Evolutionary conservation across 2,797 vertebrate species (phyloP), one percentile per base, ranked within the genome.

Genomic region (Fundulus diaphanus): DNA sequence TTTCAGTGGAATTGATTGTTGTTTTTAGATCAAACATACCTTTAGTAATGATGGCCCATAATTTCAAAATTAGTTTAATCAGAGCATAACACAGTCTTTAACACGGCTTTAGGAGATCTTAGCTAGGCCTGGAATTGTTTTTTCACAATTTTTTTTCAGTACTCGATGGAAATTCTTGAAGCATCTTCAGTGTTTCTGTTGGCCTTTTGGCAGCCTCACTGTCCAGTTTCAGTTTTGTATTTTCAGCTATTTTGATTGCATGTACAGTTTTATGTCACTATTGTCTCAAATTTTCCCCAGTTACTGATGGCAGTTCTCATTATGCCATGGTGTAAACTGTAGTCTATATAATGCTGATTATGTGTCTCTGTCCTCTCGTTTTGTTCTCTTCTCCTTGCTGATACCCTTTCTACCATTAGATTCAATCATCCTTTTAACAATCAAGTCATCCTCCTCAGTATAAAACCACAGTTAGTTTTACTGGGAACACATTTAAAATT

Each of bases 381-480:
- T 40, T 65, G 20, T 35, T 20, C 59, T 13, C 9, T 63, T 65
- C 35, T 40, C 22, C 22, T n/a, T 40, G n/a, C 61, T 65, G 35
- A 24, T 22, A 20, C 33, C 20, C 20, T 49, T 49, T 49, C 18
- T 49, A 49, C 18, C 20, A 49, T 49, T 20, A 49, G 16, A 49
- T 18, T 18, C 20, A 18, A 6, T 49, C 48, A 49, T 65, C 37
- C n/a, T n/a, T 65, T 65, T 67, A 67, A 67, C 42, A 15, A 42
- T 29, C 40, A 42, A 15, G 37, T 44, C 63, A 44, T 8, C 37
- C 13, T 67, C 24, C 48, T 49, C 74, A 66, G 71, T 84, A 73
- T 90, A 80, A 88, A 85, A 87, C 73, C 81, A 95, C 92, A 94
- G 87, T 83, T 82, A 48, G 37, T 61, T 93, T 94, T 94, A 89